Evolutionary conservation across 2,113 vertebrate species (phyloP).

Genomic region (Mohoua ochrocephala): DNA sequence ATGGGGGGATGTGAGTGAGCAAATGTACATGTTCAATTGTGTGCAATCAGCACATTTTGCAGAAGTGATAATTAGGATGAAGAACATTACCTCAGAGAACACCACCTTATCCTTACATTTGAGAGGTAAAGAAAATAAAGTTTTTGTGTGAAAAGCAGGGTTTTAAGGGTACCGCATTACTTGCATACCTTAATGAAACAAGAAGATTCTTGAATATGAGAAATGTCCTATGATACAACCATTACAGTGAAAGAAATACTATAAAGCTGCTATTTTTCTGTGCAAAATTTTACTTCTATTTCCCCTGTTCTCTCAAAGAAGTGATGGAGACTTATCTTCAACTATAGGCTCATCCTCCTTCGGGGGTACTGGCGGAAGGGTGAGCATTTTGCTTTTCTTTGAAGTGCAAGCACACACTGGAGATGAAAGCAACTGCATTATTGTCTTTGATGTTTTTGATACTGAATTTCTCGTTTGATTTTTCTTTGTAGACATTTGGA

Average conservation of each 20-base stretch:
- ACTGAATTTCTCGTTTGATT: conserved; percentile 75
- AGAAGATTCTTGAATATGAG: neutral
- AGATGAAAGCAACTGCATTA: conserved; percentile 77
- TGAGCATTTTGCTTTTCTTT: conserved; percentile 74
- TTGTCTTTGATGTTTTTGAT: conserved; percentile 80
- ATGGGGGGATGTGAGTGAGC: neutral
- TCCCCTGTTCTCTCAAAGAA: conserved; percentile 41
- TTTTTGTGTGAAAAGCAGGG: neutral
- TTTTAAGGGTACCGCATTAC: neutral
- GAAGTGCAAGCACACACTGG: conserved; percentile 68
- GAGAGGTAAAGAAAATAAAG: neutral
- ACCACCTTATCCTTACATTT: neutral
- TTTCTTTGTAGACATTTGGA: conserved; percentile 64
- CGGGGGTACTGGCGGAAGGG: conserved; percentile 51
- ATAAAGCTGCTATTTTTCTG: neutral
- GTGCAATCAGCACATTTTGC: neutral
- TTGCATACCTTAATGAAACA: neutral
- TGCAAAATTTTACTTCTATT: neutral
- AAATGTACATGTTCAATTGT: neutral
- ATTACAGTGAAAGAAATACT: neutral
- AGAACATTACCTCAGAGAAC: neutral
- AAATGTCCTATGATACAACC: neutral
- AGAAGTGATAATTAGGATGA: neutral
- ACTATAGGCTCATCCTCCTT: conserved; percentile 54
- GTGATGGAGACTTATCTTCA: conserved; percentile 44